These are phyloP conservation scores for Drosophila percnosoma DNA, from an alignment of 2,888 invertebrate genomes.

Conservation along the genomic window DNA sequence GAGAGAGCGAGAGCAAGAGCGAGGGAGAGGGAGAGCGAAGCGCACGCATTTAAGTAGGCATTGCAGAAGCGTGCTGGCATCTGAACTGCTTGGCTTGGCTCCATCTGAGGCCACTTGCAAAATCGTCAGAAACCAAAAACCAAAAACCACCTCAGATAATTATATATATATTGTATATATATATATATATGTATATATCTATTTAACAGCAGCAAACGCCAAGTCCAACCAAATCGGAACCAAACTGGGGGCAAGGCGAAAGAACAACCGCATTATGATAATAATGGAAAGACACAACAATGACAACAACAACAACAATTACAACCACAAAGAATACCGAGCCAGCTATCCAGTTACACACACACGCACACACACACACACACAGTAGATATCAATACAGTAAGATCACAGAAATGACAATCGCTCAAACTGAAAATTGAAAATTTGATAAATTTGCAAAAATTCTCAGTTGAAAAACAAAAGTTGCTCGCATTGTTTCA, in stretches of 20 bases:
- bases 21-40: conserved; percentile 20
- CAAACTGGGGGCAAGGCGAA: conserved; percentile 56
- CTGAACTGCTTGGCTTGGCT: conserved; percentile 50
- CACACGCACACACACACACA: conserved; percentile 7
- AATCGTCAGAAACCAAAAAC: not conserved
- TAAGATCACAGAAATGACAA: too few species aligned
- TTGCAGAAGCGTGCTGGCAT: conserved; percentile 71
- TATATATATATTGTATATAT: not conserved
- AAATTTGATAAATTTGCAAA: not conserved
- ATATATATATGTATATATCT: conserved; percentile 1
- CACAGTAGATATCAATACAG: not conserved
- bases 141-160: conserved; percentile 40
- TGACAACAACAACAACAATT: conserved; percentile 3
- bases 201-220: conserved; percentile 16
- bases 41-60: conserved; percentile 67
- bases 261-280: conserved; percentile 71
- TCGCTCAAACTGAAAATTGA: too few species aligned
- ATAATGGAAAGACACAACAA: conserved; percentile 60
- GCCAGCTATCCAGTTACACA: conserved; percentile 49
- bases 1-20: not conserved
- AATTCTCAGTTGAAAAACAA: not conserved
- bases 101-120: conserved; percentile 63
- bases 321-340: conserved; percentile 30
- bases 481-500: too few species aligned
- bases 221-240: conserved; percentile 38